Conservation (phyloP, 1,140 invertebrate genomes). For the Condylostylus longicornis region DNA sequence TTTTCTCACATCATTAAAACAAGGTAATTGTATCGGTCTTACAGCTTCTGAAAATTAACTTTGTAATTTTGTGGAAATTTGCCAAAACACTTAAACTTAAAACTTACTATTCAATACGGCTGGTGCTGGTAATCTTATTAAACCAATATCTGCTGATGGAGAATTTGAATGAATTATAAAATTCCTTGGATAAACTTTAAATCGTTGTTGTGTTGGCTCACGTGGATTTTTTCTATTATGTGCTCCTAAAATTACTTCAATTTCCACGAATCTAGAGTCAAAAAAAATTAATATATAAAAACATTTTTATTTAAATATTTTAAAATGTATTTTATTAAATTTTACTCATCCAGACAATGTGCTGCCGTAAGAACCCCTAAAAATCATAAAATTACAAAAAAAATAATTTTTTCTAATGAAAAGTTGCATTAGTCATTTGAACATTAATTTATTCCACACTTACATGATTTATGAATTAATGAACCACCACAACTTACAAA, state of each 20-base stretch:
- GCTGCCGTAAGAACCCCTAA: slow-evolving; percentile 18
- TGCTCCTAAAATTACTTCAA: neutral
- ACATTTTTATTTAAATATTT: slow-evolving; percentile 9
- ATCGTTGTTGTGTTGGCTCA: too few relatives aligned
- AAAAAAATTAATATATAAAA: neutral
- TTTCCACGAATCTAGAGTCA: neutral
- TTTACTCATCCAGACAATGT: slow-evolving; percentile 12
- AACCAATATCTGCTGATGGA: slow-evolving; percentile 33
- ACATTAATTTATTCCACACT: slow-evolving; percentile 1
- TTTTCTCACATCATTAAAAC: too few relatives aligned
- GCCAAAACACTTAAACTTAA: too few relatives aligned
- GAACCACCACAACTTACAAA: slow-evolving; percentile 15
- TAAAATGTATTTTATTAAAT: slow-evolving; percentile 6
- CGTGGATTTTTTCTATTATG: slow-evolving; percentile 9
- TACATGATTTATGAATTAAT: slow-evolving; percentile 12
- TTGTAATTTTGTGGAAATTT: too few relatives aligned
- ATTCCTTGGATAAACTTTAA: too few relatives aligned
- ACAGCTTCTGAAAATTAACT: too few relatives aligned
- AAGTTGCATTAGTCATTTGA: neutral
- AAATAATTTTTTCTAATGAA: too few relatives aligned
- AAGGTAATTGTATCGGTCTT: too few relatives aligned
- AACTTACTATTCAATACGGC: slow-evolving; percentile 23
- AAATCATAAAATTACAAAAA: too few relatives aligned
- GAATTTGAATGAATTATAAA: too few relatives aligned
- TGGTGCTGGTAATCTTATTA: slow-evolving; percentile 27